Conservation (phyloP, 2,113 vertebrate genomes). For the Opisthocomus hoazin region DNA sequence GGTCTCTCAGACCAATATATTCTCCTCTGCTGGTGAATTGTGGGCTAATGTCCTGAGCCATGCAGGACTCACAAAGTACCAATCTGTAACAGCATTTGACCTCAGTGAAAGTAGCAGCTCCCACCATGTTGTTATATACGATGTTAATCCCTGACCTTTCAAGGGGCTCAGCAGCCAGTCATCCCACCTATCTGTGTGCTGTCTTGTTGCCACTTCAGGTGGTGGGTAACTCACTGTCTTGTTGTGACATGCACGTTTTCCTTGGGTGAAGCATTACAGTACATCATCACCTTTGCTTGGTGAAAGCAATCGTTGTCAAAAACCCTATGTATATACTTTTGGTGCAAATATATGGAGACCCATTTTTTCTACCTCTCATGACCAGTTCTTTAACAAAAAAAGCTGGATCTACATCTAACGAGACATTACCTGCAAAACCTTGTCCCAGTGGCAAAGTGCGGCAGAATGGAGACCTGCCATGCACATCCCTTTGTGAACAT, state of each 20-base stretch:
- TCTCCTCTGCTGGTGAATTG: not conserved
- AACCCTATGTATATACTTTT: not conserved
- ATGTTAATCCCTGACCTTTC: not conserved
- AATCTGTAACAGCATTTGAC: not conserved
- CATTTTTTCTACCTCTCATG: not conserved
- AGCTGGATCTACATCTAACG: not conserved
- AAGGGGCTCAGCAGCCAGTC: not conserved
- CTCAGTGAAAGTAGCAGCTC: not conserved
- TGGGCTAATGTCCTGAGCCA: not conserved
- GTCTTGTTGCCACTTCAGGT: not conserved
- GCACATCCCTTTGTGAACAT: not conserved
- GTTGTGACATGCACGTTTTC: not conserved
- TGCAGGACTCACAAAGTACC: not conserved
- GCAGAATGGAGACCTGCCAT: not conserved
- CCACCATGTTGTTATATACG: not conserved
- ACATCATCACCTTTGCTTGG: not conserved
- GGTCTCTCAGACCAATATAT: not conserved
- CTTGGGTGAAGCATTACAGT: not conserved
- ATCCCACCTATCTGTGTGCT: not conserved
- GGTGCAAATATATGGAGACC: not conserved
- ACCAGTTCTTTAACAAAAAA: not conserved
- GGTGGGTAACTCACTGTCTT: not conserved
- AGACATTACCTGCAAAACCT: not conserved
- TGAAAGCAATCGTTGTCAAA: not conserved
- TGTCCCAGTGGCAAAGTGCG: not conserved